Conservation (phyloP, 2,797 vertebrate species). For the Potorous gilbertii region DNA sequence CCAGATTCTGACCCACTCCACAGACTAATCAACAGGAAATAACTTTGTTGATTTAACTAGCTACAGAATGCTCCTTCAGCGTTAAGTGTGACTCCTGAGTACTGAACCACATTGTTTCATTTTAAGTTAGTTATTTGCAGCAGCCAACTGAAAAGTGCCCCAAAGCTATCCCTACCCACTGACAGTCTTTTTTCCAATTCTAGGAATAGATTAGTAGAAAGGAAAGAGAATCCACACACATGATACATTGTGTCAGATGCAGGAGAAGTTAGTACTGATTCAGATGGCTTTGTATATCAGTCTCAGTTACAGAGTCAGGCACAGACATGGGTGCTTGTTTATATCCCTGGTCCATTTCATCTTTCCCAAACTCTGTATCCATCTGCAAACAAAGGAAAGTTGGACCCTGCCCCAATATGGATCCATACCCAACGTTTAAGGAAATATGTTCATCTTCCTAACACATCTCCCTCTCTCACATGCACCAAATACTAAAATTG, state of each 20-base stretch:
- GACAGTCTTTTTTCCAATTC: neutral
- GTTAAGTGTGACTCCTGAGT: neutral
- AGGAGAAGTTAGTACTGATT: neutral
- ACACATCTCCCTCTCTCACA: neutral
- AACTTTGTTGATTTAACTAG: neutral
- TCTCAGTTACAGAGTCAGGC: neutral
- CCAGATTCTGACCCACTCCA: neutral
- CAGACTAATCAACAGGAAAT: neutral
- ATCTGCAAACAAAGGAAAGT: rapidly evolving
- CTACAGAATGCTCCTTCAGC: neutral
- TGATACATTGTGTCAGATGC: neutral
- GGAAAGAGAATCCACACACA: neutral
- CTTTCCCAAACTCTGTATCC: neutral
- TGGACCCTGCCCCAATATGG: neutral
- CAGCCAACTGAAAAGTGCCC: neutral
- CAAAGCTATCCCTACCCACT: neutral
- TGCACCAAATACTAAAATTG: neutral
- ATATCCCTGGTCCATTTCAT: neutral
- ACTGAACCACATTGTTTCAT: neutral
- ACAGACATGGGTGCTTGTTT: neutral
- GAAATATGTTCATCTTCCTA: neutral
- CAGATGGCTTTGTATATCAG: neutral
- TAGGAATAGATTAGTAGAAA: neutral
- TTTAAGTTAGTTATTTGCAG: neutral
- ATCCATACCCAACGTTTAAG: neutral